Evolutionary conservation across 2,888 invertebrate genomes (phyloP).

Genomic region (Hirtodrosophila alboralis): DNA sequence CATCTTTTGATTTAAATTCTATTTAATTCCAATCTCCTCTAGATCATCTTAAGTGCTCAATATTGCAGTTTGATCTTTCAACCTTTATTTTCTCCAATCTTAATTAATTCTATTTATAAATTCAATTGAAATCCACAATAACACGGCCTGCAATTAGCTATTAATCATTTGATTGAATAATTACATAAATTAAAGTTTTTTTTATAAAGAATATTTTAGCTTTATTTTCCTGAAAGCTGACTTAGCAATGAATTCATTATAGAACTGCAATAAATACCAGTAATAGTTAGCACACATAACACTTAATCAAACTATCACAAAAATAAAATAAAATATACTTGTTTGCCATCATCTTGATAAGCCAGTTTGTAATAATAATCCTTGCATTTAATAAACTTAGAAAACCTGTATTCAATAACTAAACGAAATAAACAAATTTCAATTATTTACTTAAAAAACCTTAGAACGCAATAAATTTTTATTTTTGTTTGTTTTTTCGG

Average conservation of each 20-base stretch:
- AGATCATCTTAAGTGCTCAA: background rate
- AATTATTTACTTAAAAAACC: constrained; percentile 16
- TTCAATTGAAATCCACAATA: constrained; percentile 9
- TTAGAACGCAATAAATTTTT: constrained; percentile 33
- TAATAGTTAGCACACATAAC: constrained; percentile 8
- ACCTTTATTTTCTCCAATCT: constrained; percentile 3
- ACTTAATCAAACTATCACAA: background rate
- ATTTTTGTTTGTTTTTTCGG: too few species aligned
- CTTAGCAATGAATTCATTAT: constrained; percentile 10
- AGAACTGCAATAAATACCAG: constrained; percentile 6
- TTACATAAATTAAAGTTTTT: constrained; percentile 38
- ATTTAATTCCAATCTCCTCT: too few species aligned
- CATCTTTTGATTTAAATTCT: too few species aligned
- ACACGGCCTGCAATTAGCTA: constrained; percentile 27
- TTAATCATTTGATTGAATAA: constrained; percentile 53
- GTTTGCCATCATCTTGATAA: constrained; percentile 14
- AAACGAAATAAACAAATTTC: background rate
- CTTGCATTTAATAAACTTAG: constrained; percentile 13
- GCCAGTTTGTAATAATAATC: constrained; percentile 10
- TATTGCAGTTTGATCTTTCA: constrained; percentile 11
- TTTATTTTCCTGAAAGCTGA: constrained; percentile 17
- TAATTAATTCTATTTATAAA: constrained; percentile 20
- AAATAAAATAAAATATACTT: background rate
- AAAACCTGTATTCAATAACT: background rate
- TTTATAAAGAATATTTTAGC: background rate